These are phyloP conservation scores for Eunapius fragilis DNA, from an alignment of 37 sponge, comb jelly and placozoan genomes.

Conservation along the genomic window DNA sequence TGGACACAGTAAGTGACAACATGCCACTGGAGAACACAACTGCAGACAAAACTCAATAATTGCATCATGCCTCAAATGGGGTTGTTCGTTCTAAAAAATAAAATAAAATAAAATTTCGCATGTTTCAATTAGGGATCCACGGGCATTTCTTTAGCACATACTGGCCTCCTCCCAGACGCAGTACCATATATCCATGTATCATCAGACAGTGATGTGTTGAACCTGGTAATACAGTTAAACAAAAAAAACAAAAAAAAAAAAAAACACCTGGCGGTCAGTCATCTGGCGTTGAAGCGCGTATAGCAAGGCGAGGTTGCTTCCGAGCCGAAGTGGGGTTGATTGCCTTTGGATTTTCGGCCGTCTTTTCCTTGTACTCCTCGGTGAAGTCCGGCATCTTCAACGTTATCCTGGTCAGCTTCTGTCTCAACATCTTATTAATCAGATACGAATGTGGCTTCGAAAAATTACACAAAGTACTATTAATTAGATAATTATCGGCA, in stretches of 20 bases:
- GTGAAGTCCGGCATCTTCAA: conserved; percentile 67
- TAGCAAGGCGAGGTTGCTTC: background rate
- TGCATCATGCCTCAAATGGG: too few species aligned
- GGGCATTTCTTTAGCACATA: too few species aligned
- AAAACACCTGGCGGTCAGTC: background rate
- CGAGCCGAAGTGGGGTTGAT: background rate
- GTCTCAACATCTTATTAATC: conserved; percentile 49
- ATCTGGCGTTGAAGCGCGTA: background rate
- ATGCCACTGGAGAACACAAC: too few species aligned
- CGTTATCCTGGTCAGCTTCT: conserved; percentile 67
- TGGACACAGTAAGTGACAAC: too few species aligned
- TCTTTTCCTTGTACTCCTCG: conserved; percentile 64
- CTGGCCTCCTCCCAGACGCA: too few species aligned
- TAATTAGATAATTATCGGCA: background rate
- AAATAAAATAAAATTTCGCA: too few species aligned
- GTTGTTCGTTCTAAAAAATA: too few species aligned
- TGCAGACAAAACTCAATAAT: too few species aligned
- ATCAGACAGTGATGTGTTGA: background rate
- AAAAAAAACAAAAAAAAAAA: too few species aligned
- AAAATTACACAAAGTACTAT: background rate
- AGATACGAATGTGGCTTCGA: background rate
- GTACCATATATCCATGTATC: background rate
- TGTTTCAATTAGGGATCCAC: too few species aligned
- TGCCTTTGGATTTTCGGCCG: conserved; percentile 14
- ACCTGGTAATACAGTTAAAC: background rate